Conservation (phyloP, 2,797 vertebrate species). For the Karalla daura region DNA sequence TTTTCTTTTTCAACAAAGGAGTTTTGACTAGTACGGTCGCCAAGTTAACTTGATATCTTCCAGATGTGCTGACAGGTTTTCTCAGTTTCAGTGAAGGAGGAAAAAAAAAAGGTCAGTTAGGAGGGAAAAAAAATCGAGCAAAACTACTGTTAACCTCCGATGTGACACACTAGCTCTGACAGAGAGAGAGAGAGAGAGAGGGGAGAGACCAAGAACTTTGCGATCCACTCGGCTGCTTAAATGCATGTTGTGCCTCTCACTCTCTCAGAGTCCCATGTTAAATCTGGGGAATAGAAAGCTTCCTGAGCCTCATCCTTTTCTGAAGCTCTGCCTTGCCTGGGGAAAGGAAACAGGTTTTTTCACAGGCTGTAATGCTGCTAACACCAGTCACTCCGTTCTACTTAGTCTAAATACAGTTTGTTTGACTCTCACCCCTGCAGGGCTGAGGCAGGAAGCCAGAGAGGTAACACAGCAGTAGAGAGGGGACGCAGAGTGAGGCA, state of each 20-base stretch:
- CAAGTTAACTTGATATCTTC: conserved; percentile 76
- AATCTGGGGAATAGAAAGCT: conserved; percentile 66
- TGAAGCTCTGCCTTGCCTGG: conserved; percentile 57
- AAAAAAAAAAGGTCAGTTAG: conserved; percentile 21
- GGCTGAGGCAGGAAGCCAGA: conserved; percentile 58
- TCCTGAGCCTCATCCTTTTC: conserved; percentile 64
- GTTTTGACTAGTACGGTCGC: conserved; percentile 71
- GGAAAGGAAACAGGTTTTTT: conserved; percentile 76
- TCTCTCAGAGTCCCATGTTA: conserved; percentile 33
- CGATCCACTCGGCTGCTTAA: conserved; percentile 30
- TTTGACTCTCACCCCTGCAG: conserved; percentile 68
- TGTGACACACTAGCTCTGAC: conserved; percentile 28
- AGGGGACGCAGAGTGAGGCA: conserved; percentile 16
- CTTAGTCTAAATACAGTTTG: conserved; percentile 69
- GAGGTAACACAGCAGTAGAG: conserved; percentile 49
- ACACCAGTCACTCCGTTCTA: conserved; percentile 63
- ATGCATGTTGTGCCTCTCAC: conserved; percentile 27
- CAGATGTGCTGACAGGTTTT: conserved; percentile 82
- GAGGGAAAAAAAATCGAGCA: conserved; percentile 37
- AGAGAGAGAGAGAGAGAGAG: background rate
- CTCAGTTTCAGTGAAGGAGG: conserved; percentile 55
- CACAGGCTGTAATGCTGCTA: conserved; percentile 43
- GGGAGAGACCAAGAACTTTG: conserved; percentile 27
- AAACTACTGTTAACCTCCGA: conserved; percentile 56
- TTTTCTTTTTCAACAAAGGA: conserved; percentile 37